These are phyloP conservation scores for Sebastes trivittatus DNA, from an alignment of 2,797 vertebrate species.

Conservation along the genomic window DNA sequence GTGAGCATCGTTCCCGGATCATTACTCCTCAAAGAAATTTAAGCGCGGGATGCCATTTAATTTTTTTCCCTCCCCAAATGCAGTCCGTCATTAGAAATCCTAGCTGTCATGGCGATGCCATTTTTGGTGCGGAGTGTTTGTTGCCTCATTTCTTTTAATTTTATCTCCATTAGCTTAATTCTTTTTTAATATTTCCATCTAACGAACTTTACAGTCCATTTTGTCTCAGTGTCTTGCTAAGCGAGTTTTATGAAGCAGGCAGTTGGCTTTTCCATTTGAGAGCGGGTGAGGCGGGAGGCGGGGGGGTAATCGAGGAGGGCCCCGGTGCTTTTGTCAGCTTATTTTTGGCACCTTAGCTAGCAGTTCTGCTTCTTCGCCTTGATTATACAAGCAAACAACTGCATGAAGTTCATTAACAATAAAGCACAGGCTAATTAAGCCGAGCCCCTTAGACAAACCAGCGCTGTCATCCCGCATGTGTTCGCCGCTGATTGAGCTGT, in stretches of 20 bases:
- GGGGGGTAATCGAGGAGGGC: conserved; percentile 61
- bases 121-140: conserved; percentile 99
- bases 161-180: conserved; percentile 99
- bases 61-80: conserved; percentile 89
- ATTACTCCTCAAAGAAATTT: conserved; percentile 99
- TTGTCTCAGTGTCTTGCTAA: conserved; percentile 99
- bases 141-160: conserved; percentile 99
- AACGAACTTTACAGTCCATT: conserved; percentile 99
- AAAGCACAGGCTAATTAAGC: conserved; percentile 99
- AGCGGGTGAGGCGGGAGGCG: conserved; percentile 72
- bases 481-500: conserved; percentile 92
- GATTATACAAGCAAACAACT: conserved; percentile 99
- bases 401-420: conserved; percentile 99
- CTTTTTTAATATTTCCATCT: conserved; percentile 99
- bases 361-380: conserved; percentile 99
- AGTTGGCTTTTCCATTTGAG: conserved; percentile 90
- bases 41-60: conserved; percentile 98
- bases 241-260: conserved; percentile 99
- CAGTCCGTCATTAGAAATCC: conserved; percentile 99
- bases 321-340: conserved; percentile 98
- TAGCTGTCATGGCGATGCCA: conserved; percentile 98
- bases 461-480: conserved; percentile 94
- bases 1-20: conserved; percentile 98
- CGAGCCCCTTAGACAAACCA: conserved; percentile 94
- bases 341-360: conserved; percentile 99